phyloP scores from a whole-genome alignment of 2,888 invertebrate species.

The Parnassius apollo region DNA sequence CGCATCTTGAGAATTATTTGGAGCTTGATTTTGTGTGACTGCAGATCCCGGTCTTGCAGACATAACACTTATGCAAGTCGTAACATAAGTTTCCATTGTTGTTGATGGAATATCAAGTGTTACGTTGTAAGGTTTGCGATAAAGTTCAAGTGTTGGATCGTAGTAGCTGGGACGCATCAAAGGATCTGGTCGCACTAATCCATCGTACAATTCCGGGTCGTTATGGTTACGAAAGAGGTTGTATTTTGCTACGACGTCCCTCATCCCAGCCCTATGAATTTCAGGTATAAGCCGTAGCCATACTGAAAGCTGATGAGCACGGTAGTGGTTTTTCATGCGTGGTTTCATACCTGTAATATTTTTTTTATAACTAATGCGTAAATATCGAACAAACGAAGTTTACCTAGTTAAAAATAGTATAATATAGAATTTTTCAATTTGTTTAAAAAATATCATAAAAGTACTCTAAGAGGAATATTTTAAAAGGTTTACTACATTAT shows the following conservation, averaged over 20 bases:
- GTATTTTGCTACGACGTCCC: slow-evolving; percentile 92
- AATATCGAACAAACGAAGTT: too few relatives aligned
- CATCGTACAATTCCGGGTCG: slow-evolving; percentile 94
- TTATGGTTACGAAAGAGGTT: slow-evolving; percentile 95
- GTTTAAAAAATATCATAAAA: too few relatives aligned
- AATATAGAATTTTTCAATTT: too few relatives aligned
- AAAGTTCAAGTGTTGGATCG: slow-evolving; percentile 83
- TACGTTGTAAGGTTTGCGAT: slow-evolving; percentile 82
- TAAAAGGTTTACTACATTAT: too few relatives aligned
- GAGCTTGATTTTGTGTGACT: slow-evolving; percentile 64
- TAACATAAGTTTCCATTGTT: slow-evolving; percentile 83
- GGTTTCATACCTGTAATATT: slow-evolving; percentile 91
- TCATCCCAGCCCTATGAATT: slow-evolving; percentile 93
- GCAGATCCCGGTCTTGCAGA: slow-evolving; percentile 84
- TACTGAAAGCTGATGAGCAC: slow-evolving; percentile 97
- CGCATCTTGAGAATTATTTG: slow-evolving; percentile 86
- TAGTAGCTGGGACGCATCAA: slow-evolving; percentile 84
- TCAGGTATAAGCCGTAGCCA: slow-evolving; percentile 97
- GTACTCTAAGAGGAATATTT: too few relatives aligned
- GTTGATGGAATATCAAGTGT: slow-evolving; percentile 76
- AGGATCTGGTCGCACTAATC: slow-evolving; percentile 91
- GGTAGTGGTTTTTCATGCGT: slow-evolving; percentile 95
- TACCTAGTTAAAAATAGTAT: too few relatives aligned
- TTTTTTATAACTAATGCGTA: background rate
- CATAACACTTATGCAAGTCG: slow-evolving; percentile 86